Base-by-base conservation (phyloP, 2,888 invertebrate genomes). In the Deilephila elpenor region DNA sequence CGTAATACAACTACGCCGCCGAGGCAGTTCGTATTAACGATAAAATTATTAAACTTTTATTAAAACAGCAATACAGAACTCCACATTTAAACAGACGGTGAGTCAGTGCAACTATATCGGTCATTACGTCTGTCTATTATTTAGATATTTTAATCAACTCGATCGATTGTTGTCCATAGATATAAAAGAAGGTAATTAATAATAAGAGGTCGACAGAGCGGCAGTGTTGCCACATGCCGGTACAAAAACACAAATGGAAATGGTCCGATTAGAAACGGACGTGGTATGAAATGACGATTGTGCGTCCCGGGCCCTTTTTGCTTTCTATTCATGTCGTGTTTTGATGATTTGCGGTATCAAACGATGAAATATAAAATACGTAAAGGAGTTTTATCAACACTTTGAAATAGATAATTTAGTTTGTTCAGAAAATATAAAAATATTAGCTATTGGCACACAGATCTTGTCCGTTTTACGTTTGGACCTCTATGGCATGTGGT, bases 161-260 rank as follows among this genome's bases (percentile, higher is more conserved):
- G 88, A 92, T 92, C 92, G 88, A 92, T 92, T 90, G 89, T 88
- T 89, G 88, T 88, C 90, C 88, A 84, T 89, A 83, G 83, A 86
- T 85, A 93, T 91, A 93, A 93, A 92, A 82, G 92, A 91, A 93
- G 91, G 88, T 94, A 94, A 94, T 94, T 94, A 94, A 93, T 94
- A 94, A 91, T 89, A 90, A 88, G 86, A 91, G 88, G 87, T 88
- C 86, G 89, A 88, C 83, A 83, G 86, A 85, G 82, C 84, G 86
- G 72, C 72, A 67, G 77, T 76, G 78, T 86, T 87, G 91, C 92
- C 94, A 92, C 93, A 93, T 93, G 93, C 90, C 86, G 90, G 83
- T 88, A 88, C 89, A 93, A 94, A 94, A 94, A 94, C 89, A 74
- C 79, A 78, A 92, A 90, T 93, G 86, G 88, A 92, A 93, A 91